Percentiles rank a stretch among this genome's conserved stretches.
Evolutionary conservation across 1,140 invertebrate genomes (phyloP).

Genomic region (Formica selysi): DNA sequence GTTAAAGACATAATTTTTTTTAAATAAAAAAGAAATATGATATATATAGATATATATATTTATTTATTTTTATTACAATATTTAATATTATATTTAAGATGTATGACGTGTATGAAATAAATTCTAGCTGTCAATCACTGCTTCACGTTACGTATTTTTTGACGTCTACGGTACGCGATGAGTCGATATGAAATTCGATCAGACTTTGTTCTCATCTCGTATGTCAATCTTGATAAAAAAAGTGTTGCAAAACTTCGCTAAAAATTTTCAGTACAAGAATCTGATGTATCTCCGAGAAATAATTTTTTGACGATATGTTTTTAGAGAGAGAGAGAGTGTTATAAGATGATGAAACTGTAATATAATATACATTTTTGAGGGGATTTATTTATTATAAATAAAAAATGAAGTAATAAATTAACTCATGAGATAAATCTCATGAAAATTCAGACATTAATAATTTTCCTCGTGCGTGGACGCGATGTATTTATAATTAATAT

Average conservation of each 20-base stretch:
- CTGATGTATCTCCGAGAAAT: neutral
- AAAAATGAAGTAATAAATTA: neutral
- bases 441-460: slow-evolving; percentile 37
- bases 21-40: no score
- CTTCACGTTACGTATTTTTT: neutral
- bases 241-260: neutral
- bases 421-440: neutral
- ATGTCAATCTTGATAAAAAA: slow-evolving; percentile 18
- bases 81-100: neutral
- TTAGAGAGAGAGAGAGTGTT: neutral
- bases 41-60: no score
- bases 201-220: slow-evolving; percentile 21
- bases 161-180: neutral
- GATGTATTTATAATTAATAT: slow-evolving; percentile 33
- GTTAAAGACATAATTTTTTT: no score
- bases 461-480: neutral
- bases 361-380: slow-evolving; percentile 16
- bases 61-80: no score
- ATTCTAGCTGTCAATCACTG: neutral
- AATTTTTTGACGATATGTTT: neutral
- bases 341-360: slow-evolving; percentile 6
- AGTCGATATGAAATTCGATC: slow-evolving; percentile 26
- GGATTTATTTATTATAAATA: neutral
- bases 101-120: neutral
- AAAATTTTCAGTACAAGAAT: slow-evolving; percentile 20